A percentile compares a stretch with the other conserved stretches of the same genome.
phyloP scores from a whole-genome alignment of 37 sponge, comb jelly and placozoan species.

The Beroe ovata region DNA sequence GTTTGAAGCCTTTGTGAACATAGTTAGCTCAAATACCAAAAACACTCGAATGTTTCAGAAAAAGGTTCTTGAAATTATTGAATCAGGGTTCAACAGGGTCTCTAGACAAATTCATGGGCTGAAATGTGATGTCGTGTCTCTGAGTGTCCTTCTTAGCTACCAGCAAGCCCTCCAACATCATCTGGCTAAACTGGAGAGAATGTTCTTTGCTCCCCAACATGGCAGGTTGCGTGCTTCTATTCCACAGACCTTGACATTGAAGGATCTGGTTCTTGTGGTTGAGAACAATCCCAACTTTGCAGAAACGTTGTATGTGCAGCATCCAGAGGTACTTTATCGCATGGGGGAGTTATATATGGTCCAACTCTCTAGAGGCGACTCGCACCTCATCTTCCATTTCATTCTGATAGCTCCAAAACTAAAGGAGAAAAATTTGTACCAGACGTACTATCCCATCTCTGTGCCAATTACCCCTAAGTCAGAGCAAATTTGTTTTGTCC shows the following conservation, averaged over 20 bases:
- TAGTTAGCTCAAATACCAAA: neutral
- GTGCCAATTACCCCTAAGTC: neutral
- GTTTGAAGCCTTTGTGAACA: neutral
- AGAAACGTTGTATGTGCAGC: neutral
- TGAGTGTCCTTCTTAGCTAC: neutral
- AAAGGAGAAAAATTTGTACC: neutral
- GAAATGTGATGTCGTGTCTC: constrained; percentile 20
- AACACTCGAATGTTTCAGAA: neutral
- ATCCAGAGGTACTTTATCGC: constrained; percentile 38
- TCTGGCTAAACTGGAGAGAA: neutral
- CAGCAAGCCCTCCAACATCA: neutral
- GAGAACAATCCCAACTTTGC: neutral
- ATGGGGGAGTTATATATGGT: neutral
- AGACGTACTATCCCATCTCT: neutral
- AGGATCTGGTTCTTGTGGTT: neutral
- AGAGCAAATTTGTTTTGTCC: neutral
- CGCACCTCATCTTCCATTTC: neutral
- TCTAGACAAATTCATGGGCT: neutral
- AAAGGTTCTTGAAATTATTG: constrained; percentile 3
- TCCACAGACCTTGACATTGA: neutral
- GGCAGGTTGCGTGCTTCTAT: neutral
- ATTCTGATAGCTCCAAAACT: constrained; percentile 4
- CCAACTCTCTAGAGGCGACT: neutral
- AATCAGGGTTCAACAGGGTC: too few relatives aligned
- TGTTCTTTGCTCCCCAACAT: neutral